These are phyloP conservation scores for Argyra leucocephala DNA, from an alignment of 2,888 invertebrate species.

Conservation along the genomic window DNA sequence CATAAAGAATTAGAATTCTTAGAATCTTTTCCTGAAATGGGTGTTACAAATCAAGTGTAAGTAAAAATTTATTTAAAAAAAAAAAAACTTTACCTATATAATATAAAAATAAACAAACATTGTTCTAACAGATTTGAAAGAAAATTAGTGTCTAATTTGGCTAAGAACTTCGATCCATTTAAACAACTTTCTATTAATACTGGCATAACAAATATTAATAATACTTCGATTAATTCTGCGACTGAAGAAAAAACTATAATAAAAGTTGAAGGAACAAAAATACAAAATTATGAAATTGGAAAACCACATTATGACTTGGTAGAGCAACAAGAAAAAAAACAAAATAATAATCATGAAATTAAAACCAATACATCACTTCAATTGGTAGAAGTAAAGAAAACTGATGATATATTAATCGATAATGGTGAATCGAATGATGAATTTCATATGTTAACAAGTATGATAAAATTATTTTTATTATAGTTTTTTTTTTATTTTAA, in stretches of 20 bases:
- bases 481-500: no score
- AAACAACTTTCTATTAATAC: constrained; percentile 40
- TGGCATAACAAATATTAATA: constrained; percentile 18
- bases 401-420: neutral
- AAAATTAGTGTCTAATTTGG: constrained; percentile 38
- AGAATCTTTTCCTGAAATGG: constrained; percentile 39
- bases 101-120: no score
- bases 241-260: neutral
- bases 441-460: neutral
- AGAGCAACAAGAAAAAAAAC: neutral
- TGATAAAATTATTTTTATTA: no score
- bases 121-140: constrained; percentile 34
- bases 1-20: constrained; percentile 38
- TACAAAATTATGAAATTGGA: no score
- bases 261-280: neutral
- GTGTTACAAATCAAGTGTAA: constrained; percentile 43
- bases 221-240: neutral
- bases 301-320: neutral
- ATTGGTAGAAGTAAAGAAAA: neutral
- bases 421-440: neutral
- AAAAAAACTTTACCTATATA: no score
- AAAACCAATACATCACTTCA: no score
- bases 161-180: constrained; percentile 39
- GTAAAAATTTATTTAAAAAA: constrained; percentile 21
- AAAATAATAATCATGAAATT: no score